phyloP scores from a whole-genome alignment of 1,140 invertebrate species.

The Cecropterus lyciades region DNA sequence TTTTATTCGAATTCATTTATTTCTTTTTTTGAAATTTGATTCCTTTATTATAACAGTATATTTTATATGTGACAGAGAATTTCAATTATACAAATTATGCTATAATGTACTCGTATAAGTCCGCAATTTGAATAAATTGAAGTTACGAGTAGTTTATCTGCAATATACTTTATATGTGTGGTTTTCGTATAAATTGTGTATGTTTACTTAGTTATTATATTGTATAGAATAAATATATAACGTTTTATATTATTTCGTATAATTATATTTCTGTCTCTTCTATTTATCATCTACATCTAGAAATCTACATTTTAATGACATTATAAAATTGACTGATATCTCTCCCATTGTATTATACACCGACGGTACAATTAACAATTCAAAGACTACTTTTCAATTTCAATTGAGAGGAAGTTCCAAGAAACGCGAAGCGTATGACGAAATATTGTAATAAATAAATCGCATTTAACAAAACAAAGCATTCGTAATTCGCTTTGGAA shows the following conservation, averaged over 20 bases:
- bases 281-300: too few species aligned
- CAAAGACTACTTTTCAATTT: neutral
- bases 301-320: neutral
- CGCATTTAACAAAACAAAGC: slow-evolving; percentile 80
- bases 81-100: too few species aligned
- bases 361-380: slow-evolving; percentile 9
- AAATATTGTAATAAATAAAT: slow-evolving; percentile 68
- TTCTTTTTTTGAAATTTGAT: neutral
- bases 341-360: slow-evolving; percentile 6
- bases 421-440: slow-evolving; percentile 34
- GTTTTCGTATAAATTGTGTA: too few species aligned
- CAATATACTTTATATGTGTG: too few species aligned
- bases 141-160: too few species aligned
- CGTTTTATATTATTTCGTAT: too few species aligned
- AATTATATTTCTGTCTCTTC: too few species aligned
- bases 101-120: too few species aligned
- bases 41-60: neutral
- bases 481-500: slow-evolving; percentile 73
- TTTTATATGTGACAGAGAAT: too few species aligned
- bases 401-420: slow-evolving; percentile 13
- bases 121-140: too few species aligned
- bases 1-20: slow-evolving; percentile 16
- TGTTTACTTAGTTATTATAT: too few species aligned
- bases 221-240: too few species aligned
- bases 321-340: neutral